Percentiles rank a stretch among this genome's conserved stretches.
phyloP scores from a whole-genome alignment of 2,888 invertebrate genomes.

The Plagodis dolabraria region DNA sequence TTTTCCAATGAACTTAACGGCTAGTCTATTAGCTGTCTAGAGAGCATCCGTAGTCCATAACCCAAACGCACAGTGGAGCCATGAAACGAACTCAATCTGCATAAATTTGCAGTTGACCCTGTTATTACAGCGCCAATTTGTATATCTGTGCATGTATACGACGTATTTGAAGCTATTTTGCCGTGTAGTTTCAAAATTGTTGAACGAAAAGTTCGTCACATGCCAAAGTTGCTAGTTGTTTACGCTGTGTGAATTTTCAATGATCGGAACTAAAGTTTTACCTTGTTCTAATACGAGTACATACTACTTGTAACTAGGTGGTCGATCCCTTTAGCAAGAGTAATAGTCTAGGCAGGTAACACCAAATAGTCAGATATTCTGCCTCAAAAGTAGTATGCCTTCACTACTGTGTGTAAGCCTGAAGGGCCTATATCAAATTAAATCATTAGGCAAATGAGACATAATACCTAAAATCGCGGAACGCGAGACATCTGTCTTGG shows the following conservation, averaged over 20 bases:
- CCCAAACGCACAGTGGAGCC: slow-evolving; percentile 58
- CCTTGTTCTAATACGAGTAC: too few relatives aligned
- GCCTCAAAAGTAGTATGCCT: too few relatives aligned
- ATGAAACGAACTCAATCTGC: slow-evolving; percentile 73
- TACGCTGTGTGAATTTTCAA: slow-evolving; percentile 27
- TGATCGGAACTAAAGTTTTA: slow-evolving; percentile 2
- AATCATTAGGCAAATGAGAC: too few relatives aligned
- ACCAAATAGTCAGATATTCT: too few relatives aligned
- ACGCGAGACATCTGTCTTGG: too few relatives aligned
- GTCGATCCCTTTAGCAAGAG: too few relatives aligned
- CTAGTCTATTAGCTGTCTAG: slow-evolving; percentile 5
- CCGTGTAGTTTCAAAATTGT: slow-evolving; percentile 47
- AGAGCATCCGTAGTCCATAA: slow-evolving; percentile 4
- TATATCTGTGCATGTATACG: slow-evolving; percentile 39
- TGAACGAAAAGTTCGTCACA: slow-evolving; percentile 41
- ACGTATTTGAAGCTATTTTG: slow-evolving; percentile 54
- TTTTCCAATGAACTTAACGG: too few relatives aligned
- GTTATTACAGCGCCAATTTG: slow-evolving; percentile 62
- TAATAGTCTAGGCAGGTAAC: too few relatives aligned
- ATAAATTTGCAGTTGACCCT: slow-evolving; percentile 77
- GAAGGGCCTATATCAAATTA: too few relatives aligned
- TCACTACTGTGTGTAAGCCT: too few relatives aligned
- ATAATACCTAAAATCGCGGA: too few relatives aligned
- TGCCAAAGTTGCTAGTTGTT: slow-evolving; percentile 42
- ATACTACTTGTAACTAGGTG: too few relatives aligned